Percentiles rank a stretch among this genome's conserved stretches.
phyloP scores from a whole-genome alignment of 2,113 vertebrate genomes.

The Siniperca knerii region DNA sequence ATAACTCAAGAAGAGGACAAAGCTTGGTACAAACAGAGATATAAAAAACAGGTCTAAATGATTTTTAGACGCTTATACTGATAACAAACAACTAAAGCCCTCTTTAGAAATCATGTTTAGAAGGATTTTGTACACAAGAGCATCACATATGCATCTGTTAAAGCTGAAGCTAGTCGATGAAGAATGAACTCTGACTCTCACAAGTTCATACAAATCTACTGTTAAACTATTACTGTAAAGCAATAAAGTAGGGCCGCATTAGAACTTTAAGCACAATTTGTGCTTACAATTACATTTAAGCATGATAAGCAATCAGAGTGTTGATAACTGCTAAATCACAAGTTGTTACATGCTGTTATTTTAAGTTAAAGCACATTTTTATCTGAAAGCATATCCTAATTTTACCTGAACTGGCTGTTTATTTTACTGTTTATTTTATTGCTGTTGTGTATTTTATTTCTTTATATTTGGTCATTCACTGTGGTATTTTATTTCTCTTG shows the following conservation, averaged over 20 bases:
- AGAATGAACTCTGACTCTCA: neutral
- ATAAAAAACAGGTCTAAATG: neutral
- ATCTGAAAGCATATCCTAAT: no score
- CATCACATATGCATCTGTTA: neutral
- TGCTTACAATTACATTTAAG: neutral
- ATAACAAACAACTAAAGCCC: neutral
- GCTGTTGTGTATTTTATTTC: no score
- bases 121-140: neutral
- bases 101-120: neutral
- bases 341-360: neutral
- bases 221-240: neutral
- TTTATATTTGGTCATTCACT: no score
- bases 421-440: no score
- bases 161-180: neutral
- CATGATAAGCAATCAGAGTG: no score
- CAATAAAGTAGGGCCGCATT: neutral
- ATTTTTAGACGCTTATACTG: neutral
- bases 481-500: no score
- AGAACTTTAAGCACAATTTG: neutral
- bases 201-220: neutral
- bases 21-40: neutral
- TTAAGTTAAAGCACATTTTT: neutral
- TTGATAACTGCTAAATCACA: neutral
- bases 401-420: no score
- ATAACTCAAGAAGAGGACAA: neutral